Conservation (phyloP, 1,140 invertebrate genomes). For the Polypedilum vanderplanki region DNA sequence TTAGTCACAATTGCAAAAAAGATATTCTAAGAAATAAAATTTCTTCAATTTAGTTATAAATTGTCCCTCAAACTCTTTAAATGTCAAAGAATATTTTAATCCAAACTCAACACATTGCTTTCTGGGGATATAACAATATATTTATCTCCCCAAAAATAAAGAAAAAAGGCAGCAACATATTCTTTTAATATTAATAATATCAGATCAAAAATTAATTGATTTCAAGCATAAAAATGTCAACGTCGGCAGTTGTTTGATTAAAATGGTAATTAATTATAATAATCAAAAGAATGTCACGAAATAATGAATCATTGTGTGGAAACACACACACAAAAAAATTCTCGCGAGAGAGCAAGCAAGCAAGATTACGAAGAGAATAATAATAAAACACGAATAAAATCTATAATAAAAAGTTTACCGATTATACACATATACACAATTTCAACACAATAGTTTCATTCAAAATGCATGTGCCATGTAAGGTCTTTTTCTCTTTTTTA, state of each 20-base stretch:
- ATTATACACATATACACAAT: not conserved
- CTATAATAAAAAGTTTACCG: conserved; percentile 9
- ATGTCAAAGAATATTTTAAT: too few species aligned
- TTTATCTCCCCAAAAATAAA: not conserved
- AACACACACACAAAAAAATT: not conserved
- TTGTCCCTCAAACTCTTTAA: too few species aligned
- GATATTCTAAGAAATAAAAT: too few species aligned
- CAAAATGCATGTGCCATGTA: conserved; percentile 8
- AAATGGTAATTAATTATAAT: conserved; percentile 20
- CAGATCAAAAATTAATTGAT: conserved; percentile 16
- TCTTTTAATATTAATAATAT: not conserved
- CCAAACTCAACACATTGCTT: too few species aligned
- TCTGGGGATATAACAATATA: too few species aligned
- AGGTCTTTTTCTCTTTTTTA: not conserved
- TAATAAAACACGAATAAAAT: conserved; percentile 13
- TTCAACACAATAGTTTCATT: conserved; percentile 18
- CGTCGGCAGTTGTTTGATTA: conserved; percentile 16
- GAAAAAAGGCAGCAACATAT: not conserved
- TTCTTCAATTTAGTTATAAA: too few species aligned
- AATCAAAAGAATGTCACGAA: conserved; percentile 18
- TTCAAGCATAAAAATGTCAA: conserved; percentile 18
- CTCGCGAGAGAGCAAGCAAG: too few species aligned
- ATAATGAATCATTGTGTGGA: conserved; percentile 13
- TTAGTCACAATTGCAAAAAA: too few species aligned
- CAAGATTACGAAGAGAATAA: conserved; percentile 15